A percentile compares a stretch with the other conserved stretches of the same genome.
phyloP scores from a whole-genome alignment of 2,113 vertebrate species.

The Etia nguti region DNA sequence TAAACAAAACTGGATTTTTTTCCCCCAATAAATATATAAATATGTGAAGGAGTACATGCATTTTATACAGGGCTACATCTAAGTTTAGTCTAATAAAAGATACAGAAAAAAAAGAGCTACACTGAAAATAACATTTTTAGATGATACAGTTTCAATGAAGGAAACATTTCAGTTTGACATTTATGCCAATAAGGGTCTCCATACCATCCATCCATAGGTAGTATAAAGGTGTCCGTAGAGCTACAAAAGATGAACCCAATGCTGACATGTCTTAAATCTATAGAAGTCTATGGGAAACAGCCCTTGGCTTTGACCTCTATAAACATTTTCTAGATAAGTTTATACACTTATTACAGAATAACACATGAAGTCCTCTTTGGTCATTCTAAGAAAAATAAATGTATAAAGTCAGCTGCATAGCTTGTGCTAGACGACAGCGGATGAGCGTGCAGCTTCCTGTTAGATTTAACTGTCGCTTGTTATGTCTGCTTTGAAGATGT shows the following conservation, averaged over 20 bases:
- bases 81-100: background rate
- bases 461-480: background rate
- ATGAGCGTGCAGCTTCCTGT: background rate
- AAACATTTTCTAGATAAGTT: background rate
- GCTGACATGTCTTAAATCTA: fast-evolving
- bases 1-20: background rate
- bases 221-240: background rate
- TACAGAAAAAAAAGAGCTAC: fast-evolving
- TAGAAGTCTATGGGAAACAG: background rate
- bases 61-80: background rate
- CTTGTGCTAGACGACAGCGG: fast-evolving
- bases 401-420: background rate
- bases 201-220: fast-evolving
- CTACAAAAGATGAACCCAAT: background rate
- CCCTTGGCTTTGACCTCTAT: background rate
- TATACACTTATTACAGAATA: background rate
- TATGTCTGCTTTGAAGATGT: background rate
- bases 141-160: fast-evolving
- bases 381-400: background rate
- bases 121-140: background rate
- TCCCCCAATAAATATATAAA: fast-evolving
- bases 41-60: background rate
- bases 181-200: fast-evolving
- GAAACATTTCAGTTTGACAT: background rate
- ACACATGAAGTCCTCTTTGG: background rate